These are phyloP conservation scores for Malthinus flaveolus DNA, from an alignment of 2,888 invertebrate species.

Conservation along the genomic window DNA sequence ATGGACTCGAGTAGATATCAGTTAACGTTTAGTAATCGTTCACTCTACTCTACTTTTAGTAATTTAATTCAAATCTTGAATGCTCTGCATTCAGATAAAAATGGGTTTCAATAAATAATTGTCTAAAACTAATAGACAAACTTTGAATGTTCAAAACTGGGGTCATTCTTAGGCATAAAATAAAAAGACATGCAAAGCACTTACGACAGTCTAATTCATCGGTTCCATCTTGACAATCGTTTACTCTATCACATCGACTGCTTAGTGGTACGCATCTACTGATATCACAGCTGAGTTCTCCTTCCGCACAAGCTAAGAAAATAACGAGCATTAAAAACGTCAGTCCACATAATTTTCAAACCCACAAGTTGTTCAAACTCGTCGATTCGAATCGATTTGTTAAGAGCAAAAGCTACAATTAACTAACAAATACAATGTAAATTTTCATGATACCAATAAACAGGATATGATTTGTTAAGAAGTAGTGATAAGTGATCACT, in stretches of 20 bases:
- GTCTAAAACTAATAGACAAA: too few relatives aligned
- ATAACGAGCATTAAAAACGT: neutral
- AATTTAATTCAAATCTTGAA: too few relatives aligned
- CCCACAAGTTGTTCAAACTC: neutral
- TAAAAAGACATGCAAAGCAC: conserved; percentile 14
- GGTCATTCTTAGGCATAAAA: neutral
- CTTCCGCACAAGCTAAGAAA: conserved; percentile 57
- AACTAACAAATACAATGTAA: neutral
- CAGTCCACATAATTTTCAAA: neutral
- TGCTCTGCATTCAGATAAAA: too few relatives aligned
- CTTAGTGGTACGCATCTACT: conserved; percentile 60
- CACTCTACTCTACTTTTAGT: too few relatives aligned
- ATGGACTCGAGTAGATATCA: too few relatives aligned
- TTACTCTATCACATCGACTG: conserved; percentile 62
- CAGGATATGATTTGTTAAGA: neutral
- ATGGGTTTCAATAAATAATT: too few relatives aligned
- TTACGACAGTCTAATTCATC: conserved; percentile 67
- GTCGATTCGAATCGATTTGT: too few relatives aligned
- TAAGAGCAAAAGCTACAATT: too few relatives aligned
- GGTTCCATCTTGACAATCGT: conserved; percentile 67
- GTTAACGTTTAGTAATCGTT: too few relatives aligned
- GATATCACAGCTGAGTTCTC: conserved; percentile 67
- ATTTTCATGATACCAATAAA: neutral
- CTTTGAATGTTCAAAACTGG: too few relatives aligned
- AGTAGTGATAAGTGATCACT: too few relatives aligned